A percentile compares a stretch with the other conserved stretches of the same genome.
phyloP scores from a whole-genome alignment of 2,113 vertebrate species.

The Embiotoca jacksoni region DNA sequence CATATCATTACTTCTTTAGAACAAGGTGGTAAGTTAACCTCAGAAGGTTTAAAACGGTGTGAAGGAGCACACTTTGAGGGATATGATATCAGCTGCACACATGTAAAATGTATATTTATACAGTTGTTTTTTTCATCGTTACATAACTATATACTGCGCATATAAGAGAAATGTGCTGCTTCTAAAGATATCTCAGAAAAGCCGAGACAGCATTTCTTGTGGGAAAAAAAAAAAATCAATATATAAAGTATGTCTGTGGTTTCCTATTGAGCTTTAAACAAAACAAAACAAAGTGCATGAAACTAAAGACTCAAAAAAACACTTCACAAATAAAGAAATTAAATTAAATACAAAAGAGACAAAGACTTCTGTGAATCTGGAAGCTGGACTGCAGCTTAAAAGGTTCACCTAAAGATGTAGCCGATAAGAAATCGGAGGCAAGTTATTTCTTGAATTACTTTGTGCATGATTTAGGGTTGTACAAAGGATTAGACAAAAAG shows the following conservation, averaged over 20 bases:
- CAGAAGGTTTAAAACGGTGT: not conserved
- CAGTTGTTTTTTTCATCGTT: not conserved
- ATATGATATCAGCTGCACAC: not conserved
- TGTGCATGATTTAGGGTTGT: no score
- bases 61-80: not conserved
- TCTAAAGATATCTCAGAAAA: not conserved
- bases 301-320: not conserved
- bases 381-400: no score
- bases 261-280: not conserved
- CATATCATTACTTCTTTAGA: not conserved
- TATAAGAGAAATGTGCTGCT: slow-evolving; percentile 1
- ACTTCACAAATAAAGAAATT: not conserved
- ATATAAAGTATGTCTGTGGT: not conserved
- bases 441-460: no score
- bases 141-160: not conserved
- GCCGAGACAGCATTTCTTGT: not conserved
- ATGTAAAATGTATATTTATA: not conserved
- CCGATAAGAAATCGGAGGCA: no score
- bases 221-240: not conserved
- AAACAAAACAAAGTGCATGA: not conserved
- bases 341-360: not conserved
- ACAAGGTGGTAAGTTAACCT: not conserved
- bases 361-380: no score
- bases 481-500: no score
- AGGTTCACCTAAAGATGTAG: no score